Base-by-base conservation (phyloP, 2,113 vertebrate genomes). In the Triplophysa rosa region DNA sequence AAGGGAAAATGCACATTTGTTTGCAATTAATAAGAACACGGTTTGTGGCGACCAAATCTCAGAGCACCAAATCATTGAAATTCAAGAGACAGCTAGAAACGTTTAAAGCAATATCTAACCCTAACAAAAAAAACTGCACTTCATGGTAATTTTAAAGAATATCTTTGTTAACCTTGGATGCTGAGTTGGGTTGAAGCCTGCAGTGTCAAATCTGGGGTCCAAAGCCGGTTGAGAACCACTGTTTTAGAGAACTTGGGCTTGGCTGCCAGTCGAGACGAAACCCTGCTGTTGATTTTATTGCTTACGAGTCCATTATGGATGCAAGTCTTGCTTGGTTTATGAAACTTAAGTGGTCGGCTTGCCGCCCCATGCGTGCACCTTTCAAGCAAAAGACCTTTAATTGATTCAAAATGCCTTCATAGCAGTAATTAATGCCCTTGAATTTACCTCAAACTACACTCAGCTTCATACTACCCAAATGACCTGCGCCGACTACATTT, bases 171-270 rank as follows among this genome's bases (percentile, higher is more conserved):
- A 37, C 33, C 33, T 37, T 37, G 5, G 33, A 37, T 7, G 33
- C 33, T 37, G 33, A 7, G 33, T 37, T 37, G 33, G 33, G 7
- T 37, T 37, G 33, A 37, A 6, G 6, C 7, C 33, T n/a, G n/a
- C 33, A 37, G 7, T 7, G 6, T 37, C 33, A 45, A 45, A 45
- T 45, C 42, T 45, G 42, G 11, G 42, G 10, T 45, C 42, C 42
- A 12, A 45, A 45, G 11, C 19, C 4, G 11, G n/a, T 58, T 21
- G n/a, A 58, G 2, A n/a, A 21, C n/a, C 26, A 33, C 0, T 56
- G 29, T 26, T 83, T 91, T 88, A 88, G 87, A 89, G 80, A 78
- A 87, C 90, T 90, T 87, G 89, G 90, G 89, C 24, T 71, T 29
- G 14, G 21, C 67, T 76, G 24, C 13, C 58, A 63, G 58, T 21